Evolutionary conservation across 2,797 vertebrate genomes (phyloP).

Genomic region (Chiroxiphia lanceolata): DNA sequence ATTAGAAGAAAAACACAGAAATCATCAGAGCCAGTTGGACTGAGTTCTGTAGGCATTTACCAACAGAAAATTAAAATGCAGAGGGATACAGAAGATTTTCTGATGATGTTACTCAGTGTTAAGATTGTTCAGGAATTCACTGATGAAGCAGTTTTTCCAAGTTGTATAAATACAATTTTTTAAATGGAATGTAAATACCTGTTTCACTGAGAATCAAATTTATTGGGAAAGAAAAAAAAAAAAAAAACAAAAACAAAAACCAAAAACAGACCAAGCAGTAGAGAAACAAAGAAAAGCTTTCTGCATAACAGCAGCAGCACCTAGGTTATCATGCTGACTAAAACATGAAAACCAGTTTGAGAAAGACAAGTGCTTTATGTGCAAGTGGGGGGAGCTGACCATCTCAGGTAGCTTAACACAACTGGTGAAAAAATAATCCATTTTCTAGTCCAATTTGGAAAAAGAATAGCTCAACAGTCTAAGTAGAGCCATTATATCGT

Average conservation of each 20-base stretch:
- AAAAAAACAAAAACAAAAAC: neutral
- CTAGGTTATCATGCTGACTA: neutral
- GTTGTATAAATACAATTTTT: neutral
- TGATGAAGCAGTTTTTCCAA: neutral
- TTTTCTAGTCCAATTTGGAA: neutral
- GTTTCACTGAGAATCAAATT: neutral
- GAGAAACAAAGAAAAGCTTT: neutral
- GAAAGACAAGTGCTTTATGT: neutral
- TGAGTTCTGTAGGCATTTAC: neutral
- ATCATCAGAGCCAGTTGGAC: neutral
- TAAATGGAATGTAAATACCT: neutral
- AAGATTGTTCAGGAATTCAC: neutral
- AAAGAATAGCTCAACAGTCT: neutral
- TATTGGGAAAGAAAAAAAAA: neutral
- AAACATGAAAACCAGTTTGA: neutral
- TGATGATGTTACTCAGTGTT: neutral
- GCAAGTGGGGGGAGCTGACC: neutral
- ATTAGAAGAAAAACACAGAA: neutral
- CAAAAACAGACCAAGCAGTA: neutral
- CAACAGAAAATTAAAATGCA: conserved; percentile 15
- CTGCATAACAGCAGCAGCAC: neutral
- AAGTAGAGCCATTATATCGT: neutral
- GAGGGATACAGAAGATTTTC: neutral
- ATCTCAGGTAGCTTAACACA: neutral
- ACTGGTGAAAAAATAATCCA: accelerated